Base-by-base conservation (phyloP, 2,888 invertebrate genomes). In the Amphimallon solstitiale region DNA sequence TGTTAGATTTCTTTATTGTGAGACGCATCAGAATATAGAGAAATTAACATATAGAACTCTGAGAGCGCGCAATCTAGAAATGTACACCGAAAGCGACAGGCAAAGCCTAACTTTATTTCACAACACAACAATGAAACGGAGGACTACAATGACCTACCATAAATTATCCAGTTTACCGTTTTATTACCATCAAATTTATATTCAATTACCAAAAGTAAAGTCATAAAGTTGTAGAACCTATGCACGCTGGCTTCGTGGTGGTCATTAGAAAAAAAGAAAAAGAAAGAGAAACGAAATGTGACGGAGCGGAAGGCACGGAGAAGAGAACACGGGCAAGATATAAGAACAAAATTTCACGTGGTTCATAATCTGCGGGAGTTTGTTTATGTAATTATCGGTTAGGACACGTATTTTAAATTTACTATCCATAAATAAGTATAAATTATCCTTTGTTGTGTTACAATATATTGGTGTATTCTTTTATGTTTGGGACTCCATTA, bases 141-240 rank as follows among this genome's bases (percentile, higher is more conserved):
- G 38, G 40, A 59, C 48, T 49, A 69, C 69, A 67, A 65, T 69
- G 48, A 54, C 45, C 45, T 60, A 65, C 60, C 70, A 69, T 72
- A 73, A 72, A 71, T 71, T 72, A 72, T 68, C 60, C 43, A 23
- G 63, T 63, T 68, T 68, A 40, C 67, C 66, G 64, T 67, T 70
- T 68, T 70, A 71, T 70, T 64, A 70, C 67, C 68, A 70, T 67
- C 70, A 71, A 73, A 72, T 71, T 71, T 71, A 68, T 69, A 70
- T 73, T 73, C 72, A 72, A 72, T 72, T 73, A 71, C 71, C 70
- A 61, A 68, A 73, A 71, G 70, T 70, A 66, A 65, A 68, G 68
- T 65, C 68, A 68, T 72, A 73, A 72, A 73, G 64, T 56, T 45
- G 64, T 45, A 59, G 52, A 48, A 64, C 52, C 35, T 64, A 64